Conservation (phyloP, 2,113 vertebrate genomes). For the Ophiodon elongatus region DNA sequence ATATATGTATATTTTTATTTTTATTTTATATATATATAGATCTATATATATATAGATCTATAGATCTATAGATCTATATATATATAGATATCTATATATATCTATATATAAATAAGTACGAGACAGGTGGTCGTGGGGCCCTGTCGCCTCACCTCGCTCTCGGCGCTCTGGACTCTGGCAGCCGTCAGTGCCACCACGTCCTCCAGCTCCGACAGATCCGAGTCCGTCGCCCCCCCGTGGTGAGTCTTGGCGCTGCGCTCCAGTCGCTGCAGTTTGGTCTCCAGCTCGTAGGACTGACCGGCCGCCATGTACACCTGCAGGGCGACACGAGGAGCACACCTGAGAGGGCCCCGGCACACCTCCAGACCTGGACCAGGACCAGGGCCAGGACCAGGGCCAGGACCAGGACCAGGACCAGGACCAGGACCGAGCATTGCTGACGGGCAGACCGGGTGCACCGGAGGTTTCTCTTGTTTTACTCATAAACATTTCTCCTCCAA, state of each 20-base stretch:
- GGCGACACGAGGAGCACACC: slow-evolving; percentile 20
- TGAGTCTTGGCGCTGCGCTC: slow-evolving; percentile 77
- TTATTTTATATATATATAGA: too few relatives aligned
- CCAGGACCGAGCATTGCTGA: background rate
- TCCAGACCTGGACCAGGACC: background rate
- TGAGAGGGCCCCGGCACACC: background rate
- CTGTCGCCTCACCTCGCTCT: slow-evolving; percentile 84
- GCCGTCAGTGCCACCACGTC: slow-evolving; percentile 88
- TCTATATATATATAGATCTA: too few relatives aligned
- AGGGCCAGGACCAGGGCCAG: too few relatives aligned
- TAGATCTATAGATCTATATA: too few relatives aligned
- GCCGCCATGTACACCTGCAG: slow-evolving; percentile 86
- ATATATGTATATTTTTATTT: too few relatives aligned
- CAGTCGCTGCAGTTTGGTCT: slow-evolving; percentile 72
- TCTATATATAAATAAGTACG: too few relatives aligned
- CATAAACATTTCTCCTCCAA: too few relatives aligned
- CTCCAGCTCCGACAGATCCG: slow-evolving; percentile 92
- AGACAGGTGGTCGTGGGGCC: too few relatives aligned
- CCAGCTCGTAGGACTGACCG: slow-evolving; percentile 78
- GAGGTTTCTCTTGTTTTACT: too few relatives aligned
- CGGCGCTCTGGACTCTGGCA: slow-evolving; percentile 87
- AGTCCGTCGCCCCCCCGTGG: slow-evolving; percentile 81
- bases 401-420: too few relatives aligned
- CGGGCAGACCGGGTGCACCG: background rate
- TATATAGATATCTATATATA: too few relatives aligned